A percentile compares a stretch with the other conserved stretches of the same genome.
These are phyloP conservation scores for Numida meleagris DNA, from an alignment of 2,113 vertebrate genomes.

Conservation along the genomic window DNA sequence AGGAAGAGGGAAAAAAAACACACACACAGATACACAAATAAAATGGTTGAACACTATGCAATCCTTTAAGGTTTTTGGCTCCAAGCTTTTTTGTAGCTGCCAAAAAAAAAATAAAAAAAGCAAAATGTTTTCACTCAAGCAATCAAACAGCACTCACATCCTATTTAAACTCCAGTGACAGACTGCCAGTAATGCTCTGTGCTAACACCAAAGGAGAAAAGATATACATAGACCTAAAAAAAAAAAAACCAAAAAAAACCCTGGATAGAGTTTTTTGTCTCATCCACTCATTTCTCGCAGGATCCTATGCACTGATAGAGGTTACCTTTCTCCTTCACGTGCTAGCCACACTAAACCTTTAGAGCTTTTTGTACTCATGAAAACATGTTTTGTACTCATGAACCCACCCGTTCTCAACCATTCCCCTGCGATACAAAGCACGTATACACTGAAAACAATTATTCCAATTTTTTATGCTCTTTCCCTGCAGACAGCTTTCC, in stretches of 20 bases:
- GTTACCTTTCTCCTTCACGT: neutral
- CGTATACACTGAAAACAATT: neutral
- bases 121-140: conserved; percentile 56
- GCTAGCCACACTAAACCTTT: neutral
- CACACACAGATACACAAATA: neutral
- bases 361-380: conserved; percentile 5
- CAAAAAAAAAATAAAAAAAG: neutral
- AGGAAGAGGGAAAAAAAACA: neutral
- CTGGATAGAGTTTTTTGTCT: neutral
- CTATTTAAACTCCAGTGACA: neutral
- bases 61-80: conserved; percentile 32
- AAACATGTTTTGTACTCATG: too few species aligned
- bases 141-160: conserved; percentile 29
- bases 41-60: conserved; percentile 6
- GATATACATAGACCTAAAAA: neutral
- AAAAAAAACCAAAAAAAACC: neutral
- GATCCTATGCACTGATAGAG: neutral
- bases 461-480: neutral
- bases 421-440: neutral
- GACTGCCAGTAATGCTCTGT: neutral
- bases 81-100: neutral
- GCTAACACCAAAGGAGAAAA: neutral
- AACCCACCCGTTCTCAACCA: neutral
- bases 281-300: neutral
- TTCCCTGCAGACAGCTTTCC: neutral